These are phyloP conservation scores for Takifugu bimaculatus DNA, from an alignment of 2,113 vertebrate genomes.

Conservation along the genomic window DNA sequence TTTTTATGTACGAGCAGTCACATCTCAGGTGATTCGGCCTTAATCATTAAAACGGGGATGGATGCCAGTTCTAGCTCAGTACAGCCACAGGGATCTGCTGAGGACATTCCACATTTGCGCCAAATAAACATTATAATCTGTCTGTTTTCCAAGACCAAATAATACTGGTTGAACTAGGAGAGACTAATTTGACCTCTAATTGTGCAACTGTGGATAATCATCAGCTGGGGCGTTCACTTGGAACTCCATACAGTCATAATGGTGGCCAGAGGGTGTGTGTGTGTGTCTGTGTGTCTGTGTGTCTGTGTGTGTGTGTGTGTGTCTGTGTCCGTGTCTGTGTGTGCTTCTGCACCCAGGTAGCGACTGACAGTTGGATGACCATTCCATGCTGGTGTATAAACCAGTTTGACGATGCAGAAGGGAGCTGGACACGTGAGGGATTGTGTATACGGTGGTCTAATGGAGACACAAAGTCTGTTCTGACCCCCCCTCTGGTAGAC, in stretches of 20 bases:
- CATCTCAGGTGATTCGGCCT: slow-evolving; percentile 4
- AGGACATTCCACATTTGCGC: slow-evolving; percentile 3
- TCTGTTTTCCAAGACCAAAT: slow-evolving; percentile 23
- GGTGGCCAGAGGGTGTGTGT: slow-evolving; percentile 9
- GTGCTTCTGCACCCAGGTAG: neutral
- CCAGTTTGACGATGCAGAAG: slow-evolving; percentile 18
- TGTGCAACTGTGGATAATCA: slow-evolving; percentile 7
- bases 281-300: no score
- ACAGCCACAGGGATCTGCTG: neutral
- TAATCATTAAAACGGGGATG: neutral
- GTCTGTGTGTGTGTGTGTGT: no score
- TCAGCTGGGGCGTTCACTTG: neutral
- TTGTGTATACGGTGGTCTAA: slow-evolving; percentile 5
- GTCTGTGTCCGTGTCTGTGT: no score
- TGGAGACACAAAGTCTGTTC: slow-evolving; percentile 22
- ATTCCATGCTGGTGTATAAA: slow-evolving; percentile 10
- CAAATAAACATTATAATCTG: neutral
- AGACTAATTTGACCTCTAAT: slow-evolving; percentile 1
- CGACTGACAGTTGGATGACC: neutral
- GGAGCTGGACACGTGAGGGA: slow-evolving; percentile 5
- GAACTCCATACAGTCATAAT: slow-evolving; percentile 28
- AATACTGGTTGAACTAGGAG: slow-evolving; percentile 26
- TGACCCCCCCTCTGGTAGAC: neutral
- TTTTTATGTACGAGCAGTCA: neutral
- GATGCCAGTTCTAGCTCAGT: neutral